These are phyloP conservation scores for Schizaphis graminum DNA, from an alignment of 2,888 invertebrate species.

Conservation along the genomic window DNA sequence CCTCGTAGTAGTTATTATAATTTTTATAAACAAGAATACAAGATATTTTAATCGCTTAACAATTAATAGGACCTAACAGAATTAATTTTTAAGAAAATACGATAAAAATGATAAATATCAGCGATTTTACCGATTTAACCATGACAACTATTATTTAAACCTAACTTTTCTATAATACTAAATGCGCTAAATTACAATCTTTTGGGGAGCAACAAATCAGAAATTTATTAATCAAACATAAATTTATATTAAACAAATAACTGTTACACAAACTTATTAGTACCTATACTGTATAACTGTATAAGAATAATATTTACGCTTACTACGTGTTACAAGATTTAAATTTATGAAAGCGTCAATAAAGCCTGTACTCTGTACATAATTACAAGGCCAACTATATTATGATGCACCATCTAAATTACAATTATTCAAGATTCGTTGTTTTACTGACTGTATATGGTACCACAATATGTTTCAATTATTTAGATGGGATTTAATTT, in stretches of 20 bases:
- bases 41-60: not conserved
- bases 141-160: not conserved
- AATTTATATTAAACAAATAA: not conserved
- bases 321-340: not conserved
- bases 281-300: not conserved
- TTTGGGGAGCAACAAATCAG: not conserved
- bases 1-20: not conserved
- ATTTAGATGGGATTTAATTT: not conserved
- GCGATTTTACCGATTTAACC: not conserved
- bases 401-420: constrained; percentile 1
- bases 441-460: not conserved
- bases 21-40: not conserved
- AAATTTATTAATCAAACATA: not conserved
- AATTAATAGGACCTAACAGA: not conserved
- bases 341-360: not conserved
- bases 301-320: not conserved
- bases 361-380: not conserved
- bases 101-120: not conserved
- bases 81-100: not conserved
- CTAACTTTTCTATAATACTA: not conserved
- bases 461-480: not conserved
- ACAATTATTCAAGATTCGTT: constrained; percentile 9
- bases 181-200: not conserved
- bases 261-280: not conserved
- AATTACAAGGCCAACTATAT: not conserved